Conservation (phyloP, 2,888 invertebrate genomes). For the Orchesella flavescens region DNA sequence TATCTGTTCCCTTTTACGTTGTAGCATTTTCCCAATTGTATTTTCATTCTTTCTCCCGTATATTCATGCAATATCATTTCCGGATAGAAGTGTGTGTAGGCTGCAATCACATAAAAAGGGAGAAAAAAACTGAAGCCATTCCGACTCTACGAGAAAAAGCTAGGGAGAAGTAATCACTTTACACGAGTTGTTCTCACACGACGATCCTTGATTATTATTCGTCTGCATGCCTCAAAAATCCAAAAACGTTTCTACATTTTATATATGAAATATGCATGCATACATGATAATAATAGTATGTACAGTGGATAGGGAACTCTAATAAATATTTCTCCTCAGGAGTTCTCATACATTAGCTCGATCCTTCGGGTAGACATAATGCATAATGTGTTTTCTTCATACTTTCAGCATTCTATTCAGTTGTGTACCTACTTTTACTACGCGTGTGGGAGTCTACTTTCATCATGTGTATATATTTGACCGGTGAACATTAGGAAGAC, state of each 20-base stretch:
- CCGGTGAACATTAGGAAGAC: neutral
- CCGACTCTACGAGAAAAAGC: neutral
- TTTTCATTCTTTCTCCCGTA: too few relatives aligned
- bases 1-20: too few relatives aligned
- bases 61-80: too few relatives aligned
- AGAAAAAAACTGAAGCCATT: too few relatives aligned
- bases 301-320: too few relatives aligned
- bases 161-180: neutral
- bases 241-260: neutral
- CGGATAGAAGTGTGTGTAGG: neutral
- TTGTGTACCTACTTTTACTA: too few relatives aligned
- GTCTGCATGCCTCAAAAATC: conserved; percentile 67
- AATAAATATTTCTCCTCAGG: too few relatives aligned
- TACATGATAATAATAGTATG: too few relatives aligned
- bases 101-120: neutral
- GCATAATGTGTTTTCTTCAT: conserved; percentile 55
- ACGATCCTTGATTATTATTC: conserved; percentile 71
- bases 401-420: too few relatives aligned
- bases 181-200: neutral
- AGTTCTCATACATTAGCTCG: neutral
- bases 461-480: neutral
- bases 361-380: conserved; percentile 20
- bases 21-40: too few relatives aligned
- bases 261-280: neutral
- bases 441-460: neutral